Evolutionary conservation across 2,888 invertebrate species (phyloP).

Genomic region (Trichogramma evanescens): DNA sequence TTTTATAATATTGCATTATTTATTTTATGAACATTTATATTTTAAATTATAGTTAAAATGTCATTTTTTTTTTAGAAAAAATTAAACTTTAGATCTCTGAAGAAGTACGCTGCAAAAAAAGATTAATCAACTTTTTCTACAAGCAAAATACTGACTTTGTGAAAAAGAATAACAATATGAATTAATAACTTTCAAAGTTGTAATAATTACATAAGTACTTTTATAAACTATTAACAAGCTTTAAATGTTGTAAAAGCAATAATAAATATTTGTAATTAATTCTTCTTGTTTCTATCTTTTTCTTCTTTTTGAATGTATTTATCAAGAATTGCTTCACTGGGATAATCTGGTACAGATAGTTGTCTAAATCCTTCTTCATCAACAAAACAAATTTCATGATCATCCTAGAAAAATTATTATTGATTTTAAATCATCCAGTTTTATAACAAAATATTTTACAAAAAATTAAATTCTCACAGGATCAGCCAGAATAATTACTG

Average conservation of each 20-base stretch:
- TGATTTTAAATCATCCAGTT: background rate
- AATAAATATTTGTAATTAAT: no score
- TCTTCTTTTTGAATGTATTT: conserved; percentile 67
- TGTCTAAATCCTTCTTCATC: conserved; percentile 91
- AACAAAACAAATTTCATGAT: conserved; percentile 97
- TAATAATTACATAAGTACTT: background rate
- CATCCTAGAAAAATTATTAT: conserved; percentile 57
- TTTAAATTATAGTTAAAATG: background rate
- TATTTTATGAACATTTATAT: background rate
- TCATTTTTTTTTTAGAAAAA: conserved; percentile 28
- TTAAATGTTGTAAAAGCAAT: background rate
- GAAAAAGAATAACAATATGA: background rate
- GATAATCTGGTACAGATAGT: conserved; percentile 78
- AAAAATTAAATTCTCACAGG: conserved; percentile 68
- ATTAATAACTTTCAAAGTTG: background rate
- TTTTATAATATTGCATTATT: background rate
- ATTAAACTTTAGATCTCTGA: conserved; percentile 30
- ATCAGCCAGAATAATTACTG: conserved; percentile 93
- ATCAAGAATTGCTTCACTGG: conserved; percentile 71
- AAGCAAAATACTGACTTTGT: background rate
- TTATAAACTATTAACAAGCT: background rate
- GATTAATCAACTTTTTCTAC: background rate
- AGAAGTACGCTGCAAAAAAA: background rate
- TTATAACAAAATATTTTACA: conserved; percentile 69
- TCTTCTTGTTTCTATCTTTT: conserved; percentile 4